These are phyloP conservation scores for Bucco capensis DNA, from an alignment of 2,113 vertebrate species.

Conservation along the genomic window DNA sequence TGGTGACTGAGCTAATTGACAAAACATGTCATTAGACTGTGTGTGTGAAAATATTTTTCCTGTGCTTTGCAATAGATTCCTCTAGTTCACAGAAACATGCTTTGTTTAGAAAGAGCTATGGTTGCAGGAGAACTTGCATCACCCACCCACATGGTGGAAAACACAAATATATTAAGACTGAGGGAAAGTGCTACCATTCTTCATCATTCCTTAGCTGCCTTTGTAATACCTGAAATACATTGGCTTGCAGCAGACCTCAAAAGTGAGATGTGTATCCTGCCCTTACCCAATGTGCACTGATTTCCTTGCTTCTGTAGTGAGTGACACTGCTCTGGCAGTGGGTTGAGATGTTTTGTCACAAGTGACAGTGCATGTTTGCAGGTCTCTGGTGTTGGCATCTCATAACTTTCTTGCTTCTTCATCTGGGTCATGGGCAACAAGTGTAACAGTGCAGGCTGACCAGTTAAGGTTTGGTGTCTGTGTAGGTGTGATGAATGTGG, in stretches of 20 bases:
- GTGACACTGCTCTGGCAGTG: not conserved
- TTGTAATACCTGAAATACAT: not conserved
- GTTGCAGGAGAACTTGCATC: not conserved
- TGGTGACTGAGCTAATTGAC: constrained; percentile 61
- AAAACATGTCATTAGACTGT: constrained; percentile 48
- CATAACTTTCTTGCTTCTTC: not conserved
- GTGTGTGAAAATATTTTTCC: not conserved
- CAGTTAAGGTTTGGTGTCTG: not conserved
- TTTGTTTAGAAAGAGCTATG: constrained; percentile 20
- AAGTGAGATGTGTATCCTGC: not conserved
- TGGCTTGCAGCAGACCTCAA: not conserved
- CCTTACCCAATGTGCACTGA: not conserved
- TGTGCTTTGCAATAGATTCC: constrained; percentile 23
- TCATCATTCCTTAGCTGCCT: not conserved
- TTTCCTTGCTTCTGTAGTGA: not conserved
- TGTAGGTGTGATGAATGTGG: not conserved
- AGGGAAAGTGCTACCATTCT: not conserved
- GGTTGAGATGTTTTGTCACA: not conserved
- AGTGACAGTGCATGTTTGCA: not conserved
- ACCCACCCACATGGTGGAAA: not conserved
- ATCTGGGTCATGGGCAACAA: not conserved
- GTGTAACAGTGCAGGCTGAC: not conserved
- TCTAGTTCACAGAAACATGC: not conserved
- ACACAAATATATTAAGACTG: not conserved
- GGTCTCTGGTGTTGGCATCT: rapidly evolving